Evolutionary conservation across 2,888 invertebrate genomes (phyloP), one percentile per base, ranked within the genome.

Genomic region (Cremastinae sp.): DNA sequence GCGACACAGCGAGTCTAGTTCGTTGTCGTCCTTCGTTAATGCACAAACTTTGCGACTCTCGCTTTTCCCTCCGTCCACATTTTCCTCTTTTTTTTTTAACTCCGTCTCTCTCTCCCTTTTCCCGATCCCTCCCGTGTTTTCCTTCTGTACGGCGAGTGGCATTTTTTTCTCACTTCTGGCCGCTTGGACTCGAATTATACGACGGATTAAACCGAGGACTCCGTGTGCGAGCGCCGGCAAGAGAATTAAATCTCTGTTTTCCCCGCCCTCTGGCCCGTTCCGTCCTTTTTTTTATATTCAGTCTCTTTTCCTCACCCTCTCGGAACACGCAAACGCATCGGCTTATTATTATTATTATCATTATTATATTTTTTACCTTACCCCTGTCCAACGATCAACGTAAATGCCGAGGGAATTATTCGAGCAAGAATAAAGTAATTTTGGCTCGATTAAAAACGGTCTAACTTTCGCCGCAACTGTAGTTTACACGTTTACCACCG

Each of bases 21-120:
- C 59, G 65, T 69, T 65, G 73, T 74, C 77, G 73, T 70, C 41
- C 65, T 54, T 68, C 62, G 70, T 77, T 77, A 77, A 77, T 77
- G 73, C 73, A 45, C 22, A 77, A 77, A 77, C 73, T 77, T 77
- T 61, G 59, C 59, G 64, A 73, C 66, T 51, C 53, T 45, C 70
- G 18, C 34, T 72, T 36, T 38, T 18, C 34, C 43, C 7, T 34
- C 10, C 20, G 38, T 16, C 51, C 49, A 36, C 45, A 10, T 18
- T 14, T 61, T 20, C 18, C 22, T 8, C 53, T n/a, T 20, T 0
- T 36, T 65, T 2, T 22, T 34, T n/a, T 28, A n/a, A n/a, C 45
- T 47, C 43, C 18, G n/a, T 20, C 18, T 12, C 9, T 36, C 22
- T 38, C 16, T 34, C 34, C 45, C 34, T 51, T 14, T 36, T 22